Evolutionary conservation across 2,113 vertebrate species (phyloP), one percentile per base, ranked within the genome.

Genomic region (Etia nguti): DNA sequence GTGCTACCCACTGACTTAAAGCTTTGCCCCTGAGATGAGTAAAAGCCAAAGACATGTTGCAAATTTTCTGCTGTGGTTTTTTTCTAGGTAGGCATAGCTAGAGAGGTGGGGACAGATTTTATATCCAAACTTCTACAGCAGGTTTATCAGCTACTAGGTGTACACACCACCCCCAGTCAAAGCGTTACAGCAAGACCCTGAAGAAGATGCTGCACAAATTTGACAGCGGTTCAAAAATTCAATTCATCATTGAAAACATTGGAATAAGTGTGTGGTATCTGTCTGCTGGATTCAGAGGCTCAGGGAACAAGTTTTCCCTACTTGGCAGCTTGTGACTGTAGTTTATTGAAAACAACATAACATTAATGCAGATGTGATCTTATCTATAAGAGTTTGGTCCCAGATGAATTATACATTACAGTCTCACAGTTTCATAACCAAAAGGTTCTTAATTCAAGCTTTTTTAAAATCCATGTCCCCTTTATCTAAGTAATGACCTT

Each of bases 21-120:
- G 41, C 15, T 46, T 73, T 46, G 38, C 41, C 41, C 22, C 13
- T 26, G 13, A 6, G 68, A 73, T 73, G 68, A 46, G 41, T 46
- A 26, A 73, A 46, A 46, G 22, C 8, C 68, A 73, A 38, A 38
- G 6, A 18, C 48, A 50, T 18, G 46, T 50, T 50, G 46, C 15
- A 16, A 24, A 73, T 46, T 26, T 18, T 73, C 13, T 26, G 38
- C 38, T 26, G 68, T 6, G 41, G 6, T 10, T 46, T 26, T 68
- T 73, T 10, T 43, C 38, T 48, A 75, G 41, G 68, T 48, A 29
- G 24, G 41, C 24, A 48, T 48, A 18, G 18, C 4, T 8, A 50
- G 41, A 75, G 8, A 73, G 68, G 38, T 73, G 41, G 68, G 38
- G 22, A 73, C 13, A 73, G 22, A 73, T 73, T 46, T 73, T 73